A percentile compares a stretch with the other conserved stretches of the same genome.
phyloP scores from a whole-genome alignment of 2,888 invertebrate species.

The Platypus cylindrus region DNA sequence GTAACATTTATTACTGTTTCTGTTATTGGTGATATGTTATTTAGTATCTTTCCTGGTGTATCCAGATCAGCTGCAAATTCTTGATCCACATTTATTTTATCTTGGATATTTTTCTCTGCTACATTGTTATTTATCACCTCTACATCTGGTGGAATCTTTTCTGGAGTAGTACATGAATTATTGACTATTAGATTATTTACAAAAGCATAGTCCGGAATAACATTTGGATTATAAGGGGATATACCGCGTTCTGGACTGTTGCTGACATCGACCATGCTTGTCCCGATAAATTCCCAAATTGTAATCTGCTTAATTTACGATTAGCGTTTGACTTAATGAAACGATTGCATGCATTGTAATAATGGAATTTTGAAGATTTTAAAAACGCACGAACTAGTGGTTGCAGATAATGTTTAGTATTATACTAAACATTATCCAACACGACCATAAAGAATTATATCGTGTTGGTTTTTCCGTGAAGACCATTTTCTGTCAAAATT shows the following conservation, averaged over 20 bases:
- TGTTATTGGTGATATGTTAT: slow-evolving; percentile 1
- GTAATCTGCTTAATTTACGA: slow-evolving; percentile 5
- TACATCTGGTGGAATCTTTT: too few relatives aligned
- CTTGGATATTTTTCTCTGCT: too few relatives aligned
- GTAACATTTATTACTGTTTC: slow-evolving; percentile 1
- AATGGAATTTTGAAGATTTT: neutral
- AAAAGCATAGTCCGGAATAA: too few relatives aligned
- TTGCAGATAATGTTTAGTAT: slow-evolving; percentile 1
- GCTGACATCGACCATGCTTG: slow-evolving; percentile 2
- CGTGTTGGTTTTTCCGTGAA: slow-evolving; percentile 3
- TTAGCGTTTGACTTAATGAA: slow-evolving; percentile 1
- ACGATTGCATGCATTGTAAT: slow-evolving; percentile 1
- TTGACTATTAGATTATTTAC: too few relatives aligned
- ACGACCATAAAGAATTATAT: too few relatives aligned
- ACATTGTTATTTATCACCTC: too few relatives aligned
- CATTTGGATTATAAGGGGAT: slow-evolving; percentile 1
- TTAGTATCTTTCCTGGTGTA: slow-evolving; percentile 1
- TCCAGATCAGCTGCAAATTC: neutral
- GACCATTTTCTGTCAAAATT: neutral
- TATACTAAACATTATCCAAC: neutral
- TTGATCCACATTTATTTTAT: neutral
- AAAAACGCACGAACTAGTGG: slow-evolving; percentile 2
- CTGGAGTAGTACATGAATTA: too few relatives aligned
- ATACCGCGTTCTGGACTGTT: slow-evolving; percentile 6
- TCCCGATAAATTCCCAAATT: slow-evolving; percentile 3